Base-by-base conservation (phyloP, 2,888 invertebrate genomes). In the Ferdinandea cuprea region DNA sequence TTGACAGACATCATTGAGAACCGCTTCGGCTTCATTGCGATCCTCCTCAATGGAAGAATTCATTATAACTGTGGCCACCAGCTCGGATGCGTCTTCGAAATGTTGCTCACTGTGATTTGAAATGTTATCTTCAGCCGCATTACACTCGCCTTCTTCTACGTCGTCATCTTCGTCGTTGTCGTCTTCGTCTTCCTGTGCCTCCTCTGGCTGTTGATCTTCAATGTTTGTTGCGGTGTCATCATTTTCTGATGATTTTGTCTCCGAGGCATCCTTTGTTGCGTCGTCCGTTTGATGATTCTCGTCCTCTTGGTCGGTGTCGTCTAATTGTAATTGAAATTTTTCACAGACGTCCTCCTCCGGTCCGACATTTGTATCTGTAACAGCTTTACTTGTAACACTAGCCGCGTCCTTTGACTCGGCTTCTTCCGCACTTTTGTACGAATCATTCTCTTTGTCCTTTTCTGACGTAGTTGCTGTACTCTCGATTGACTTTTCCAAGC, bases 1-100 rank as follows among this genome's bases (percentile, higher is more conserved):
- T n/a, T 81, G 66, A 30, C 77, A 76, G 40, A 69, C 77, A 15
- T 76, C 77, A 21, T 76, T 54, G 8, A 81, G 71, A 13, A 81
- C 65, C 0, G 76, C 77, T 9, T 71, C 77, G 19, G 71, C 65
- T 37, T 81, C 81, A 11, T 63, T 69, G 4, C 35, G 74, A 15
- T 69, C 74, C 1, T 48, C 48, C 11, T 40, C 69, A n/a, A 32
- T 21, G 21, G 61, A 13, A 5, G 40, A 35, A n/a, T 15, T 46
- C 3, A 66, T 19, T 3, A 71, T 19, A 1, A 50, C 77, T 40
- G 71, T 61, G n/a, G 66, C 71, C 1, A 72, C 66, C 25, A 81
- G 66, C 7, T 59, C 52, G 17, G 66, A 35, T 2, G 76, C 71
- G 42, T 81, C 77, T 28, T 30, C 76, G 48, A 77, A 77, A 44